Conservation (phyloP, 2,113 vertebrate species). For the Cavia aperea region DNA sequence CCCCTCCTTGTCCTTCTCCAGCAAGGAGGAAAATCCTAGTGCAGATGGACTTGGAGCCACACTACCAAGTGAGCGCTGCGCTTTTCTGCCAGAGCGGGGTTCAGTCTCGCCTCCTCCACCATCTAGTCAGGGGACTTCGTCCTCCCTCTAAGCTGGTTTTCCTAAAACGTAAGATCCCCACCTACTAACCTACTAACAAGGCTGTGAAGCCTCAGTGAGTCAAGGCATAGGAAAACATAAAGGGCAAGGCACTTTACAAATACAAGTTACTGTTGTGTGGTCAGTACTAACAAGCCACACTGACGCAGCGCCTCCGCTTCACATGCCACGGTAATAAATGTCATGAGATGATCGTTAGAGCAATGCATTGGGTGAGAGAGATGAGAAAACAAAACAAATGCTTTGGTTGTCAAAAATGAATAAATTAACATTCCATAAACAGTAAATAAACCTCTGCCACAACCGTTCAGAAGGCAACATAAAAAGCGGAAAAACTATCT, state of each 20-base stretch:
- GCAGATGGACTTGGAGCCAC: not conserved
- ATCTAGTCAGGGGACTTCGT: not conserved
- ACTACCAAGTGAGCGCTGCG: not conserved
- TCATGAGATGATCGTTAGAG: not conserved
- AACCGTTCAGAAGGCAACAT: not conserved
- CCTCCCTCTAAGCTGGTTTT: not conserved
- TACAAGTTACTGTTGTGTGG: not conserved
- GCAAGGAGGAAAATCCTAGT: not conserved
- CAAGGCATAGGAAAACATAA: not conserved
- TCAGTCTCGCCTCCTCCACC: not conserved
- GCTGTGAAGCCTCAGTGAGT: not conserved
- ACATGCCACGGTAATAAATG: not conserved
- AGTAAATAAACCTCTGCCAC: not conserved
- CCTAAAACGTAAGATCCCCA: not conserved
- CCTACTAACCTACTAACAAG: not conserved
- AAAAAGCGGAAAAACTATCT: not conserved
- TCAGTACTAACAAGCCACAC: not conserved
- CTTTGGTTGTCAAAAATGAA: not conserved
- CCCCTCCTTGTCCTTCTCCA: not conserved
- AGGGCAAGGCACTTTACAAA: not conserved
- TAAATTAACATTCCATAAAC: constrained; percentile 15
- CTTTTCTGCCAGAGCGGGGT: not conserved
- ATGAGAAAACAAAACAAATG: not conserved
- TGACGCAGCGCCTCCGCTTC: not conserved
- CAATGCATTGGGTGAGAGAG: not conserved